A percentile compares a stretch with the other conserved stretches of the same genome.
These are phyloP conservation scores for Mechanitis mazaeus DNA, from an alignment of 2,888 invertebrate species.

Conservation along the genomic window DNA sequence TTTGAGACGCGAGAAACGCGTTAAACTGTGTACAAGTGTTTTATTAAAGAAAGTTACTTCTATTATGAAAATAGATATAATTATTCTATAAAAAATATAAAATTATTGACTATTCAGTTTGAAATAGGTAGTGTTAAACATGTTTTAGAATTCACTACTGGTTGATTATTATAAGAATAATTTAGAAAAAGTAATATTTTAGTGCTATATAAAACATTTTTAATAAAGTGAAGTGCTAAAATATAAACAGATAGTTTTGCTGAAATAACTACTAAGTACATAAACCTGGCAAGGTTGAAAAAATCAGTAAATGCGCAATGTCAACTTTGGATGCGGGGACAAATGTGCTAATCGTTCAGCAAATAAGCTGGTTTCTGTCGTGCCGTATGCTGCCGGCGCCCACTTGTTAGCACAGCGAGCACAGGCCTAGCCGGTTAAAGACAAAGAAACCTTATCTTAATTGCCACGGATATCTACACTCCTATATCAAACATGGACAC, in stretches of 20 bases:
- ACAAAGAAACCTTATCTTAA: slow-evolving; percentile 45
- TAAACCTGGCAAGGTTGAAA: slow-evolving; percentile 53
- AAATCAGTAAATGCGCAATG: slow-evolving; percentile 70
- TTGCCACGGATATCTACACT: slow-evolving; percentile 39
- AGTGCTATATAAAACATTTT: slow-evolving; percentile 8
- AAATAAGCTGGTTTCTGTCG: slow-evolving; percentile 59
- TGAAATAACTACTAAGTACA: slow-evolving; percentile 49
- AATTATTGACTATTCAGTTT: neutral
- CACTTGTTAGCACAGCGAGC: slow-evolving; percentile 59
- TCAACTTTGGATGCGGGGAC: slow-evolving; percentile 65
- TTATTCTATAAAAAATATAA: neutral
- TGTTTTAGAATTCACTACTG: neutral
- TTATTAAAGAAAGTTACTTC: neutral
- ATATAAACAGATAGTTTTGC: slow-evolving; percentile 20
- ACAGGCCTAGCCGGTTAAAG: slow-evolving; percentile 48
- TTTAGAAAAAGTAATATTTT: neutral
- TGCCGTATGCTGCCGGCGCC: slow-evolving; percentile 52
- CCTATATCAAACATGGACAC: slow-evolving; percentile 54
- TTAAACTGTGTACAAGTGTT: slow-evolving; percentile 10
- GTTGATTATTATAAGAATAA: neutral
- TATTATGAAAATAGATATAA: neutral
- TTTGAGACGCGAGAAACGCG: slow-evolving; percentile 46
- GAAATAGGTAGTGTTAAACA: slow-evolving; percentile 6
- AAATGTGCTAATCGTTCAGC: slow-evolving; percentile 66
- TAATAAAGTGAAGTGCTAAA: slow-evolving; percentile 11